Conservation (phyloP, 2,797 vertebrate species). For the Poecilia velifera region DNA sequence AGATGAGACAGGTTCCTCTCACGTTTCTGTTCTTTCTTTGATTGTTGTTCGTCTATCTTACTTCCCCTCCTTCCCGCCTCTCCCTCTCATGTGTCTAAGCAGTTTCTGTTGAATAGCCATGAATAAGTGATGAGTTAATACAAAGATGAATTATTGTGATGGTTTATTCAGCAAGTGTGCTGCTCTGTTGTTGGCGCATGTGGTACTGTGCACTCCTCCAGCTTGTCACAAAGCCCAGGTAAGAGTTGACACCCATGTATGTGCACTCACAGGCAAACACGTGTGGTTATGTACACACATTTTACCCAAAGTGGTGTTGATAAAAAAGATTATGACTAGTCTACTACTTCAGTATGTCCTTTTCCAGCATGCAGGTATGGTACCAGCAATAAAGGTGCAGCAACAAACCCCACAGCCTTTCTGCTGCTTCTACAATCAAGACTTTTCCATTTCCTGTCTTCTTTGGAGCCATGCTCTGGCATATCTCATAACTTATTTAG, state of each 20-base stretch:
- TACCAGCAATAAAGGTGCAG: constrained; percentile 10
- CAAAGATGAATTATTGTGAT: constrained; percentile 67
- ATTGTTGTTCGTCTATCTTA: constrained; percentile 29
- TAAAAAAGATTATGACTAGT: constrained; percentile 40
- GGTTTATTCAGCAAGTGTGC: constrained; percentile 66
- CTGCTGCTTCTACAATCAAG: constrained; percentile 12
- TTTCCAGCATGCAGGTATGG: constrained; percentile 33
- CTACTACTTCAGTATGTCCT: constrained; percentile 18
- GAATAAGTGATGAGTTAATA: constrained; percentile 75
- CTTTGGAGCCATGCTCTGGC: constrained; percentile 35
- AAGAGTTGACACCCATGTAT: constrained; percentile 14
- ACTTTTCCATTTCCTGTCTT: constrained; percentile 31
- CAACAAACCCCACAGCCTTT: constrained; percentile 11
- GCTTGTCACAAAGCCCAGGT: constrained; percentile 30
- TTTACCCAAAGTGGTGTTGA: constrained; percentile 18
- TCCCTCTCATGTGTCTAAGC: constrained; percentile 43
- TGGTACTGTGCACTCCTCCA: constrained; percentile 16
- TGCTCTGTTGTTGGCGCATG: constrained; percentile 27
- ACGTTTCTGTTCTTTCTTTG: constrained; percentile 35
- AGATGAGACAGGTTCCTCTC: constrained; percentile 39
- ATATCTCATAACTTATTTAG: constrained; percentile 69
- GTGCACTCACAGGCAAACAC: background rate
- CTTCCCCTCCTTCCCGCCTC: constrained; percentile 15
- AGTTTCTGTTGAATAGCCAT: constrained; percentile 52
- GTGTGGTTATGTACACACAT: background rate